A percentile compares a stretch with the other conserved stretches of the same genome.
Evolutionary conservation across 1,140 invertebrate genomes (phyloP).

Genomic region (Scylla paramamosain): DNA sequence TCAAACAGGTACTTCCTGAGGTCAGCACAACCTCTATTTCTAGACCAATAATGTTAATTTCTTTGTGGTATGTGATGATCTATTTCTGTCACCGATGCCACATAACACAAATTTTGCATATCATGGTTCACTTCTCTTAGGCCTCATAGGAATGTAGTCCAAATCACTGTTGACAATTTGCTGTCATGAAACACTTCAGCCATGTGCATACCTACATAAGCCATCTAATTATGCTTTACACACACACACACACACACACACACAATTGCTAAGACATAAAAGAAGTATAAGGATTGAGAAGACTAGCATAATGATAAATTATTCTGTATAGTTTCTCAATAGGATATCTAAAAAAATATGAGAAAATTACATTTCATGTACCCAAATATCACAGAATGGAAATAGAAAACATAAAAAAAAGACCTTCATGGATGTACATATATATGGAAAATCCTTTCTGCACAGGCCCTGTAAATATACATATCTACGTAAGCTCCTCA

Average conservation of each 20-base stretch:
- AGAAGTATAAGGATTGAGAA: not conserved
- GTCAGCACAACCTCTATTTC: not conserved
- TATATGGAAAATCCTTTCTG: too few relatives aligned
- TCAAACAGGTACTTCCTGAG: not conserved
- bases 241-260: slow-evolving; percentile 29
- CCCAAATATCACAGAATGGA: too few relatives aligned
- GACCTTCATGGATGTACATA: too few relatives aligned
- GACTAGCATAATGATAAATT: too few relatives aligned
- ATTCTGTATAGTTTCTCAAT: too few relatives aligned
- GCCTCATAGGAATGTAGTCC: not conserved
- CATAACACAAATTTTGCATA: not conserved
- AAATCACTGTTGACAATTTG: not conserved
- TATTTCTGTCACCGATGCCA: not conserved
- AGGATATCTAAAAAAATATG: too few relatives aligned
- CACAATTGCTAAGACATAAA: not conserved
- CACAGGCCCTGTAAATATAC: too few relatives aligned
- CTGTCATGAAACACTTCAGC: not conserved
- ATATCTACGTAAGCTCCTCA: too few relatives aligned
- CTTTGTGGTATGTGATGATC: not conserved
- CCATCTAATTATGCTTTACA: not conserved
- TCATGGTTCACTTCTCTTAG: not conserved
- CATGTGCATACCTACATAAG: not conserved
- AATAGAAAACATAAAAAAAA: too few relatives aligned
- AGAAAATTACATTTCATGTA: too few relatives aligned
- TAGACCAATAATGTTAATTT: not conserved